These are phyloP conservation scores for Rapana venosa DNA, from an alignment of 2,888 invertebrate genomes.

Conservation along the genomic window DNA sequence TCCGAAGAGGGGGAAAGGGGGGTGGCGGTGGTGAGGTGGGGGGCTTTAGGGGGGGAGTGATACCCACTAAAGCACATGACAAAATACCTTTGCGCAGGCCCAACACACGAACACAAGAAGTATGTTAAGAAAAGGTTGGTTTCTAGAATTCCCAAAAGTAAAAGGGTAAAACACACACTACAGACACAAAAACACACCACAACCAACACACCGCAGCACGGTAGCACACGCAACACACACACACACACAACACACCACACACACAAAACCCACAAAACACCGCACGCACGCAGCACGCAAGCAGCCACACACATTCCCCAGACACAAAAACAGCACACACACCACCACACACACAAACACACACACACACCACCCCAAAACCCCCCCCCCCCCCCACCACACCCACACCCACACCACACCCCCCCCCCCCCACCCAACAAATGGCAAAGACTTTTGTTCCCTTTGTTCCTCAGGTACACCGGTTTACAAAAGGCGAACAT, in stretches of 20 bases:
- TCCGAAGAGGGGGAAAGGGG: neutral
- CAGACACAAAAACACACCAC: neutral
- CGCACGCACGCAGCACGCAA: neutral
- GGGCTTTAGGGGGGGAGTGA: neutral
- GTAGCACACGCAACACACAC: neutral
- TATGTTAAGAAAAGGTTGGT: neutral
- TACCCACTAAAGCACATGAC: constrained; percentile 17
- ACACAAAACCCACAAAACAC: neutral
- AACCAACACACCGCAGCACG: neutral
- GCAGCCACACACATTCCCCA: neutral
- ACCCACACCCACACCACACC: too few relatives aligned
- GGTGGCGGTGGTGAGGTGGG: neutral
- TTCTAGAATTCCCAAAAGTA: neutral
- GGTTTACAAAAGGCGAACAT: too few relatives aligned
- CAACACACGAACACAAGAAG: neutral
- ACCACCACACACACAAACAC: neutral
- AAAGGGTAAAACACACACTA: neutral
- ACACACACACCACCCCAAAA: too few relatives aligned
- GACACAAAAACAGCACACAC: neutral
- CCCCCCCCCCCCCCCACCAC: too few relatives aligned
- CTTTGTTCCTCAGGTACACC: too few relatives aligned
- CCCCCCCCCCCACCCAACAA: too few relatives aligned
- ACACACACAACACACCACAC: neutral
- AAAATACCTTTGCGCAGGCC: neutral
- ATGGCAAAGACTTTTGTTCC: too few relatives aligned